These are phyloP conservation scores for Campopleginae sp. DNA, from an alignment of 2,888 invertebrate genomes.

Conservation along the genomic window DNA sequence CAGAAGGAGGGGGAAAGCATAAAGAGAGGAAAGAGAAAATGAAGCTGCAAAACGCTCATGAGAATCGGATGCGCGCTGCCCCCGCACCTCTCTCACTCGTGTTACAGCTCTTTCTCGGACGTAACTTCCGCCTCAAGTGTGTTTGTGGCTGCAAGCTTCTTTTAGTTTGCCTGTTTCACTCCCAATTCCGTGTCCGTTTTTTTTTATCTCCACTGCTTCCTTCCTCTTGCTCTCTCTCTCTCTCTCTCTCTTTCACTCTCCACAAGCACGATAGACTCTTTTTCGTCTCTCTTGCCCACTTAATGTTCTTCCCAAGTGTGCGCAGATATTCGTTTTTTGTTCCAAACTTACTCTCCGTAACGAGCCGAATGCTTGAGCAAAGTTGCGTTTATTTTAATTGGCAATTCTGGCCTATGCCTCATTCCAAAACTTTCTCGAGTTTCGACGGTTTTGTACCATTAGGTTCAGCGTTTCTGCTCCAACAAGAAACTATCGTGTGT, in stretches of 20 bases:
- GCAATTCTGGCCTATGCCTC: constrained; percentile 21
- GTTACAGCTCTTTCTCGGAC: constrained; percentile 26
- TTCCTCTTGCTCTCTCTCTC: background rate
- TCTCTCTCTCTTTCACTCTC: background rate
- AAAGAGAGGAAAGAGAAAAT: background rate
- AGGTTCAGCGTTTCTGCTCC: background rate
- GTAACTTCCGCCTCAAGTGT: constrained; percentile 40
- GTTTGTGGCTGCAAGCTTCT: constrained; percentile 34
- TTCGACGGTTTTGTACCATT: background rate
- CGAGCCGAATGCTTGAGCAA: background rate
- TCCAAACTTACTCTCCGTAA: constrained; percentile 6
- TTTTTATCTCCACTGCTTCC: background rate
- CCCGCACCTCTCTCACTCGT: constrained; percentile 28
- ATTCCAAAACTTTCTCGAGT: background rate
- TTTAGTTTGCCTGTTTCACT: background rate
- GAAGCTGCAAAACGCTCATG: constrained; percentile 50
- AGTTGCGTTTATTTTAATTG: constrained; percentile 41
- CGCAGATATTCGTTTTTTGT: background rate
- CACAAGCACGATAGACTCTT: constrained; percentile 31
- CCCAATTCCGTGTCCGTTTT: background rate
- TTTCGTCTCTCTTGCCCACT: background rate
- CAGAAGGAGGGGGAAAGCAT: background rate
- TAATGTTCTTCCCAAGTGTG: background rate
- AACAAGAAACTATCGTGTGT: background rate
- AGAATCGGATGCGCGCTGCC: constrained; percentile 40